These are phyloP conservation scores for roundworm (Caenorhabditis elegans) DNA, from an alignment of 1,140 invertebrate species.

Conservation along the genomic window WBcel235 BX284604.4:13276001-13276500, in stretches of 20 bases:
- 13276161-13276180: no score
- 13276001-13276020: no score
- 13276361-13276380: no score
- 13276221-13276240: slow-evolving; percentile 73
- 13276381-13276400: no score
- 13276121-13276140: slow-evolving; percentile 48
- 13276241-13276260: slow-evolving; percentile 98
- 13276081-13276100: slow-evolving; percentile 2
- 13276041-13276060: no score
- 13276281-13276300: slow-evolving; percentile 71
- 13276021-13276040: no score
- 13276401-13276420: no score
- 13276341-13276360: no score
- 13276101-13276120: neutral
- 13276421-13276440: no score
- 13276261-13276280: slow-evolving; percentile 88
- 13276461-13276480: no score
- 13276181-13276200: slow-evolving; percentile 51
- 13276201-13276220: slow-evolving; percentile 59
- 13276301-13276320: slow-evolving; percentile 34
- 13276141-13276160: neutral
- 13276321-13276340: slow-evolving; percentile 45
- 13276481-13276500: no score
- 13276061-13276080: slow-evolving; percentile 26
- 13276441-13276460: no score